Percentiles rank a stretch among this genome's conserved stretches.
These are phyloP conservation scores for Labeo rohita DNA, from an alignment of 2,113 vertebrate species.

Conservation along the genomic window DNA sequence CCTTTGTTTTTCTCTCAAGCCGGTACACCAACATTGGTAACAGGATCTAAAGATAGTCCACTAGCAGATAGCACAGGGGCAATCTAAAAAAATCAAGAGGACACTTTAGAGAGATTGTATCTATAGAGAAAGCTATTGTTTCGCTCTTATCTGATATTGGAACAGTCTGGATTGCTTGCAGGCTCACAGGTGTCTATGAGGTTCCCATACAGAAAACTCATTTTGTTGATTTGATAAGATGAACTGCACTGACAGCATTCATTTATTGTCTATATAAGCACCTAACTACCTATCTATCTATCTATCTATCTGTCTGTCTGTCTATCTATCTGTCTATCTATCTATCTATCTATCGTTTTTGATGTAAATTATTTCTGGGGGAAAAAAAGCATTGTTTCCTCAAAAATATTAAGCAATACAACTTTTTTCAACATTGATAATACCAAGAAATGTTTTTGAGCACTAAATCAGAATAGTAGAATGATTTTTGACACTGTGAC, in stretches of 20 bases:
- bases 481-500: background rate
- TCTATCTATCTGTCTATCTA: background rate
- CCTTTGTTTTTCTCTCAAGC: background rate
- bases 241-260: background rate
- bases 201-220: constrained; percentile 29
- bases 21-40: background rate
- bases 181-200: constrained; percentile 21
- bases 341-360: background rate
- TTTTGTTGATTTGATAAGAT: constrained; percentile 48
- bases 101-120: constrained; percentile 39
- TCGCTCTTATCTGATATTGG: constrained; percentile 43
- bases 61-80: constrained; percentile 13
- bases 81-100: constrained; percentile 44
- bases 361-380: too few relatives aligned
- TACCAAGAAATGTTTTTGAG: background rate
- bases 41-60: constrained; percentile 23
- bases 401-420: background rate
- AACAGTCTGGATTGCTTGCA: constrained; percentile 29
- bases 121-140: constrained; percentile 35
- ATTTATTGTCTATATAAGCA: background rate
- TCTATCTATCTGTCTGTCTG: background rate
- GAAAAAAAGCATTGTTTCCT: too few relatives aligned
- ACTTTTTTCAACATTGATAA: background rate
- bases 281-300: background rate
- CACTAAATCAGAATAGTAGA: background rate